Evolutionary conservation across 2,888 invertebrate species (phyloP).

Genomic region (Lasioglossum calceatum): DNA sequence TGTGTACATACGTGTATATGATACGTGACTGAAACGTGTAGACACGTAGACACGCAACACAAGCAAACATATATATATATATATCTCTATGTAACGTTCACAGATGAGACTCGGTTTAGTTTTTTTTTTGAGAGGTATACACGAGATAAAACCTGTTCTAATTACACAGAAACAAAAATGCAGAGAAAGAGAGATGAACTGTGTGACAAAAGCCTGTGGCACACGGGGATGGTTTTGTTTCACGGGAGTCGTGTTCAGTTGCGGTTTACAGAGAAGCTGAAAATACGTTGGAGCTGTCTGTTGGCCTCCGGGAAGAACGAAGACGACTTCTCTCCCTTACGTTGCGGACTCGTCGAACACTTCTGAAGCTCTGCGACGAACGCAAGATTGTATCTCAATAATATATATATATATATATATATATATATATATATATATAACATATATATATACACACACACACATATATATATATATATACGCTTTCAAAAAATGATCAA

Average conservation of each 20-base stretch:
- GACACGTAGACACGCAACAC: constrained; percentile 19
- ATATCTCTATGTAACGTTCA: constrained; percentile 53
- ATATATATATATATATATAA: constrained; percentile 80
- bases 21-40: constrained; percentile 13
- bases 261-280: constrained; percentile 57
- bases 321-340: constrained; percentile 66
- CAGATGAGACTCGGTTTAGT: constrained; percentile 48
- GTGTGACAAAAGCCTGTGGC: constrained; percentile 18
- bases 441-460: constrained; percentile 72
- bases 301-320: constrained; percentile 68
- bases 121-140: constrained; percentile 19
- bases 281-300: constrained; percentile 25
- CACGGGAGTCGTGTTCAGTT: constrained; percentile 44
- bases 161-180: constrained; percentile 19
- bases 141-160: constrained; percentile 29
- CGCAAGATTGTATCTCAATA: constrained; percentile 82
- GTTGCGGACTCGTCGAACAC: constrained; percentile 65
- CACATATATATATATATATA: constrained; percentile 80
- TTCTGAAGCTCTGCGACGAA: constrained; percentile 75
- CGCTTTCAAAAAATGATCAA: constrained; percentile 75
- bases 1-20: constrained; percentile 7
- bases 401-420: constrained; percentile 72
- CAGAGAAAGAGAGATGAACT: neutral
- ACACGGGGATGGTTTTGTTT: constrained; percentile 28
- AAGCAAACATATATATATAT: constrained; percentile 50